These are phyloP conservation scores for Zoanthus sansibaricus DNA, from an alignment of 92 coral and sea anemone species.

Conservation along the genomic window DNA sequence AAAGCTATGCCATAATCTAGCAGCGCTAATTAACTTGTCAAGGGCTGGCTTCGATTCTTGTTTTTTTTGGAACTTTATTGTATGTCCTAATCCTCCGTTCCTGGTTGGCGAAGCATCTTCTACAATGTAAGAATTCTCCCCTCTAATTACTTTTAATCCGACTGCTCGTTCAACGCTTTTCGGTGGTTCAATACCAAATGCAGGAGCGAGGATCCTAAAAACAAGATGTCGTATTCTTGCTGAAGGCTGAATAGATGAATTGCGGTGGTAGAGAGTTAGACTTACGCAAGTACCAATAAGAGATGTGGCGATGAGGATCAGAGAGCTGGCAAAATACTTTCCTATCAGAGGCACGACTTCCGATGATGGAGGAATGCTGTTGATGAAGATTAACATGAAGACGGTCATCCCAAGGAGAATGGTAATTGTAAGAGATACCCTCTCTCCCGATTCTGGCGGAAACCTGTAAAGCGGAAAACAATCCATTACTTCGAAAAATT, in stretches of 20 bases:
- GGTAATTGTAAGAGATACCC: slow-evolving; percentile 80
- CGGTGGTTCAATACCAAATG: slow-evolving; percentile 66
- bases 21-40: slow-evolving; percentile 31
- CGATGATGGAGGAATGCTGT: slow-evolving; percentile 78
- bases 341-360: slow-evolving; percentile 88
- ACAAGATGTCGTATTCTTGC: slow-evolving; percentile 70
- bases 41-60: not conserved
- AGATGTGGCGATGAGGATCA: slow-evolving; percentile 72
- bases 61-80: slow-evolving; percentile 4
- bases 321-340: slow-evolving; percentile 72
- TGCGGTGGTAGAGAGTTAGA: slow-evolving; percentile 71
- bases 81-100: slow-evolving; percentile 21
- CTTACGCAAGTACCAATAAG: slow-evolving; percentile 77
- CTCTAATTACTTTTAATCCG: not conserved
- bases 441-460: slow-evolving; percentile 84
- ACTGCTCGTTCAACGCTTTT: slow-evolving; percentile 1
- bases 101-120: slow-evolving; percentile 18
- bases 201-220: slow-evolving; percentile 73
- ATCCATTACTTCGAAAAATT: not conserved
- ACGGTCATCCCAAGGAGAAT: slow-evolving; percentile 84
- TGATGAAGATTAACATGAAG: slow-evolving; percentile 78
- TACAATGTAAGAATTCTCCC: not conserved
- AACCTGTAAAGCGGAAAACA: slow-evolving; percentile 34
- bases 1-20: slow-evolving; percentile 40
- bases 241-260: slow-evolving; percentile 67